Evolutionary conservation across 2,113 vertebrate species (phyloP).

Genomic region (Marmota monax): DNA sequence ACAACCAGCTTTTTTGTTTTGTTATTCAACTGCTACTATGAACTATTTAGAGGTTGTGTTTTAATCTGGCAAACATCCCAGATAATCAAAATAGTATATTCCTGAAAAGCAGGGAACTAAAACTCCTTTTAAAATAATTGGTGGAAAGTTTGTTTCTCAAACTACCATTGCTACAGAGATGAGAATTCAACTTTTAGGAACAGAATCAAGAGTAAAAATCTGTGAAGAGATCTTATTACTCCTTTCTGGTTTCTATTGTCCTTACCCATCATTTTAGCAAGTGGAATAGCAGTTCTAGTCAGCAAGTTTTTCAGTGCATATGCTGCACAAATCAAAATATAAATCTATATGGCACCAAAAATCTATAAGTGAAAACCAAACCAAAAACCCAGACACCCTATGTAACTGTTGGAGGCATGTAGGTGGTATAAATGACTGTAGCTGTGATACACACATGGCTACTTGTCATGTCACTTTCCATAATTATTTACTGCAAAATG

Average conservation of each 20-base stretch:
- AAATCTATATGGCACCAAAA: slow-evolving; percentile 84
- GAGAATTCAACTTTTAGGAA: slow-evolving; percentile 22
- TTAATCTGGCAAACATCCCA: slow-evolving; percentile 64
- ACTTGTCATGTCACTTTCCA: slow-evolving; percentile 78
- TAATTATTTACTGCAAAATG: slow-evolving; percentile 78
- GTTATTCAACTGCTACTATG: slow-evolving; percentile 5
- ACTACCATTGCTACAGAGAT: background rate
- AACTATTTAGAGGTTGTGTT: slow-evolving; percentile 41
- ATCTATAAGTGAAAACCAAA: slow-evolving; percentile 67
- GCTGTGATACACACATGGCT: slow-evolving; percentile 70
- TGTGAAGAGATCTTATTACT: slow-evolving; percentile 55
- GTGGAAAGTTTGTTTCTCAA: slow-evolving; percentile 54
- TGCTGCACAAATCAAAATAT: slow-evolving; percentile 79
- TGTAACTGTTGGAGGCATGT: slow-evolving; percentile 80
- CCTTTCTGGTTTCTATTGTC: slow-evolving; percentile 79
- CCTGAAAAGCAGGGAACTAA: slow-evolving; percentile 41
- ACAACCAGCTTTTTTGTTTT: slow-evolving; percentile 19
- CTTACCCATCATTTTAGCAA: slow-evolving; percentile 59
- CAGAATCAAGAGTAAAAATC: slow-evolving; percentile 6
- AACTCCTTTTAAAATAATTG: slow-evolving; percentile 37
- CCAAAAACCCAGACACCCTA: slow-evolving; percentile 81
- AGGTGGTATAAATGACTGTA: slow-evolving; percentile 75
- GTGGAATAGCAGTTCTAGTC: slow-evolving; percentile 61
- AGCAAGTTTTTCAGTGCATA: slow-evolving; percentile 43
- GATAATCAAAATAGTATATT: slow-evolving; percentile 66